Conservation (phyloP, 2,888 invertebrate genomes). For the Hoplodrina ambigua region DNA sequence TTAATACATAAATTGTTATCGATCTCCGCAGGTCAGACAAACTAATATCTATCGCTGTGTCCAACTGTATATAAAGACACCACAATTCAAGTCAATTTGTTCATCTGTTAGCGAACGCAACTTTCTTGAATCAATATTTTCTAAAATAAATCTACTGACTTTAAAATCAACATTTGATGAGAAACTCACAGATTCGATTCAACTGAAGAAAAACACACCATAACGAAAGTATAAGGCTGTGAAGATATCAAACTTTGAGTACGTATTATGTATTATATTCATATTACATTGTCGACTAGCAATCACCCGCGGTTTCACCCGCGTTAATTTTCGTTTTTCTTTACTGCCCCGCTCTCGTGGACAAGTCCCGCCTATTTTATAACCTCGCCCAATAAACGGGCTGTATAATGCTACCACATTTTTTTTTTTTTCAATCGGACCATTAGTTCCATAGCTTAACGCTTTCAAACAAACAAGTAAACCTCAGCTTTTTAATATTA, state of each 20-base stretch:
- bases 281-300: no score
- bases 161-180: conserved; percentile 22
- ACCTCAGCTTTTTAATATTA: no score
- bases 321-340: no score
- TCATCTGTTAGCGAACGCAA: background rate
- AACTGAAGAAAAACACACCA: conserved; percentile 16
- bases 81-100: background rate
- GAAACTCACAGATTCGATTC: conserved; percentile 8
- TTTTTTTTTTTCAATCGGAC: no score
- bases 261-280: background rate
- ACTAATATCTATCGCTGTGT: conserved; percentile 8
- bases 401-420: no score
- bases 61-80: background rate
- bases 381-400: no score
- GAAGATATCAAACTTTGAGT: conserved; percentile 3
- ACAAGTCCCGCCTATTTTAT: no score
- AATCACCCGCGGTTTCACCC: no score
- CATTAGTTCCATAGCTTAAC: no score
- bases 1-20: conserved; percentile 38
- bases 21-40: conserved; percentile 11
- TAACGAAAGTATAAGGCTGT: background rate
- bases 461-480: no score
- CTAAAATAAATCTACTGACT: conserved; percentile 11
- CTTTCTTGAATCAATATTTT: conserved; percentile 23
- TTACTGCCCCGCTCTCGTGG: no score